Evolutionary conservation across 2,888 invertebrate genomes (phyloP), one percentile per base, ranked within the genome.

Genomic region (Sipha maydis): DNA sequence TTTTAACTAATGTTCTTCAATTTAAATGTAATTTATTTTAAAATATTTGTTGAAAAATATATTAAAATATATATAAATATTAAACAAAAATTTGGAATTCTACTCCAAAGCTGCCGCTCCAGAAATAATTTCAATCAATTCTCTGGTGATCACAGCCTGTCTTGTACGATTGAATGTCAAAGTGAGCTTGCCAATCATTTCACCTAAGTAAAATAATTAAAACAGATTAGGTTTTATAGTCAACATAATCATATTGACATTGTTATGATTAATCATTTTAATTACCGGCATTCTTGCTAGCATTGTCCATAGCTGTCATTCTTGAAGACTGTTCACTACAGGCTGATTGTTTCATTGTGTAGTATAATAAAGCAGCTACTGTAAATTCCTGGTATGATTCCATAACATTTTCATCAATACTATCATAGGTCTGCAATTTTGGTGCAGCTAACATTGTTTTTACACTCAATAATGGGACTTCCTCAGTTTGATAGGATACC

Each of bases 231-330:
- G 31, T 48, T 67, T 28, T 31, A 67, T n/a, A 34, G 0, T 28
- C 21, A 8, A 17, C 48, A 61, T 14, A 80, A 38, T n/a, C 3
- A 2, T 54, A 11, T 79, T 28, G 8, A 28, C 69, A 28, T 61
- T 25, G 25, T 1, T 75, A 38, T 0, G 14, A 21, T 38, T 73
- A 17, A 3, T 38, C 1, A 38, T 76, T 67, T 54, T 77, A 69
- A 41, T 89, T 82, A 90, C 98, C 99, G 90, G 99, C 99, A 93
- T 99, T 99, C 94, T 99, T 99, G 92, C 97, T 97, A 34, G 99
- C 99, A 92, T 97, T 98, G 93, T 99, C 99, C 99, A 99, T 99
- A 92, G 99, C 98, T 89, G 99, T 97, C 99, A 99, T 99, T 90
- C 99, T 95, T 77, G 99, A 96, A 61, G 98, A 98, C 93, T 99